Percentiles rank a stretch among this genome's conserved stretches.
Conservation (phyloP, 2,888 invertebrate genomes). For the Drosophila kuntzei region DNA sequence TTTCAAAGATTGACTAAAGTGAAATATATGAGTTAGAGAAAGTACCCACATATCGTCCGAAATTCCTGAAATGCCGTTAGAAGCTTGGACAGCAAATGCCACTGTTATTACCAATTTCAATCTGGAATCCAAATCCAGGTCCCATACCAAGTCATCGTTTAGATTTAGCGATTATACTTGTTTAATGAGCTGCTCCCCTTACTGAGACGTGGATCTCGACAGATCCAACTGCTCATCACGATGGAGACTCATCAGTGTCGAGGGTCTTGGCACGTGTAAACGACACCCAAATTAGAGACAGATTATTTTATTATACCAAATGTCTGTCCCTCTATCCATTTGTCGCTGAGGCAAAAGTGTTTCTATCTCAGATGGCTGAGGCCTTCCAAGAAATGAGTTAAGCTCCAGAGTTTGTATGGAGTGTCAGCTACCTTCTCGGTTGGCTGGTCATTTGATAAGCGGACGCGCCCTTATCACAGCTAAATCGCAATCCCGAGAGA, state of each 20-base stretch:
- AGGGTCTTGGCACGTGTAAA: slow-evolving; percentile 75
- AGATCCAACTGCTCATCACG: slow-evolving; percentile 46
- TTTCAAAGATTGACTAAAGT: not conserved
- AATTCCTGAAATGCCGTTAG: slow-evolving; percentile 43
- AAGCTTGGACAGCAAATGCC: slow-evolving; percentile 22
- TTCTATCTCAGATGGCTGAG: slow-evolving; percentile 49
- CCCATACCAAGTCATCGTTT: slow-evolving; percentile 46
- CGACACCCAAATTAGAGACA: slow-evolving; percentile 83
- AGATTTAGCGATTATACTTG: slow-evolving; percentile 56
- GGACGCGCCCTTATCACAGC: slow-evolving; percentile 56
- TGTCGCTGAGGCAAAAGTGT: slow-evolving; percentile 20
- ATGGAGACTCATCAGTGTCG: slow-evolving; percentile 54
- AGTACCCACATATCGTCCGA: slow-evolving; percentile 21
- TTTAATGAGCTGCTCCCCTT: slow-evolving; percentile 44
- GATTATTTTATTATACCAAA: slow-evolving; percentile 82
- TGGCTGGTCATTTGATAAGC: slow-evolving; percentile 66
- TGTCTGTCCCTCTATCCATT: slow-evolving; percentile 27
- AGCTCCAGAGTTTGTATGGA: slow-evolving; percentile 17
- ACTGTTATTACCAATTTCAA: slow-evolving; percentile 30
- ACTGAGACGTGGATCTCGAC: not conserved
- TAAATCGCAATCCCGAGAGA: slow-evolving; percentile 44
- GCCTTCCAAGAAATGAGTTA: slow-evolving; percentile 59
- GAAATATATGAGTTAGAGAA: slow-evolving; percentile 25
- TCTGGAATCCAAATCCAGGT: slow-evolving; percentile 12
- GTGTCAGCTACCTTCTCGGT: slow-evolving; percentile 24